Conservation (phyloP, 2,888 invertebrate genomes). For the Torymus aiolomorphi region DNA sequence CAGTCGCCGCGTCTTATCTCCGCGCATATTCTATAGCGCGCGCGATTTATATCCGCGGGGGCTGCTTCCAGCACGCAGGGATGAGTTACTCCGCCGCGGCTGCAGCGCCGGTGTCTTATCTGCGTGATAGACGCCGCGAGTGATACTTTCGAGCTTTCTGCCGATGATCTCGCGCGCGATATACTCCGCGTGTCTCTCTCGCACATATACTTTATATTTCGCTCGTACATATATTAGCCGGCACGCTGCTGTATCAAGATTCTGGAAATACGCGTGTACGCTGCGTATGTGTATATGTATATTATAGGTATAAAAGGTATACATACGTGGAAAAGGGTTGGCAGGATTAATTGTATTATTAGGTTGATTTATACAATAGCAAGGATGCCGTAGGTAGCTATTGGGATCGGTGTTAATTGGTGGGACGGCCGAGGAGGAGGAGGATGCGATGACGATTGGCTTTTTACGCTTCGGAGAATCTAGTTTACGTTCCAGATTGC, state of each 20-base stretch:
- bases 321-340: too few species aligned
- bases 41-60: slow-evolving; percentile 19
- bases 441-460: not conserved
- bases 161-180: slow-evolving; percentile 36
- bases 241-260: too few species aligned
- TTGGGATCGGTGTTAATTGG: slow-evolving; percentile 10
- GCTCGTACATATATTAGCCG: slow-evolving; percentile 10
- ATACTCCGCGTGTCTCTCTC: not conserved
- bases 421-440: not conserved
- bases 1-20: slow-evolving; percentile 14
- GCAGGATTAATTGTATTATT: too few species aligned
- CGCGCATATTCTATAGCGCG: not conserved
- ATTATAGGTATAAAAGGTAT: too few species aligned
- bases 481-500: slow-evolving; percentile 4
- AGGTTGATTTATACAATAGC: too few species aligned
- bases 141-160: slow-evolving; percentile 51
- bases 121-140: slow-evolving; percentile 38
- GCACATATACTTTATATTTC: slow-evolving; percentile 4
- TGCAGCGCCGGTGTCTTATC: slow-evolving; percentile 6
- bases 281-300: too few species aligned
- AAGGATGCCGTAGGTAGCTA: too few species aligned
- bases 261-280: too few species aligned
- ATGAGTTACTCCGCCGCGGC: slow-evolving; percentile 38
- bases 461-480: not conserved
- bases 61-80: not conserved